These are phyloP conservation scores for Agrochola circellaris DNA, from an alignment of 2,888 invertebrate genomes.

Conservation along the genomic window DNA sequence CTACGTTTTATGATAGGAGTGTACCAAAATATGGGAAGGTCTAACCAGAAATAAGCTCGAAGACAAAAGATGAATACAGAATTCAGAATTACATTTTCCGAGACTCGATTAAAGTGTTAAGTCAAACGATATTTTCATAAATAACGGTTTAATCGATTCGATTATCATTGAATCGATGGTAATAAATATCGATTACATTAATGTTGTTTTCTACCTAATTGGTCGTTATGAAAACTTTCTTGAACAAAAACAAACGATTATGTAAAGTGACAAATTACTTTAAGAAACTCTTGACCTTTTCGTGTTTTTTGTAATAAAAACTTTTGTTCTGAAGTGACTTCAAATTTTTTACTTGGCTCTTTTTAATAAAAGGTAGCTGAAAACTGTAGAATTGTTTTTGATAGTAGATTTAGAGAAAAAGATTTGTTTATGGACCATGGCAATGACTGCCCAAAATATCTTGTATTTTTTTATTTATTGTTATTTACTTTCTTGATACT, in stretches of 20 bases:
- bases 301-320: constrained; percentile 19
- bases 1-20: constrained; percentile 49
- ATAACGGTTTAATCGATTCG: constrained; percentile 4
- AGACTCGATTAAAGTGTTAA: neutral
- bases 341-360: constrained; percentile 16
- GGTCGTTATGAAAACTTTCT: constrained; percentile 22
- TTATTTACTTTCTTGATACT: constrained; percentile 1
- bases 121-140: constrained; percentile 11
- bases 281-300: constrained; percentile 33
- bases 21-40: constrained; percentile 23
- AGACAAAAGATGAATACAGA: constrained; percentile 38
- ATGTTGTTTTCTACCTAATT: constrained; percentile 29
- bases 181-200: constrained; percentile 22
- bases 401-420: neutral
- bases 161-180: constrained; percentile 8
- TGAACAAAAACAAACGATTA: constrained; percentile 24
- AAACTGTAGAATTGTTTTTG: constrained; percentile 8
- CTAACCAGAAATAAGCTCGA: constrained; percentile 22
- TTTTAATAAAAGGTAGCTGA: constrained; percentile 12
- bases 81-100: constrained; percentile 26
- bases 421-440: neutral
- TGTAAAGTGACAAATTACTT: constrained; percentile 48
- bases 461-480: neutral
- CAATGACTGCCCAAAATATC: neutral
- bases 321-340: constrained; percentile 10